Percentiles rank a stretch among this genome's conserved stretches.
These are phyloP conservation scores for Mimachlamys varia DNA, from an alignment of 2,888 invertebrate species.

Conservation along the genomic window DNA sequence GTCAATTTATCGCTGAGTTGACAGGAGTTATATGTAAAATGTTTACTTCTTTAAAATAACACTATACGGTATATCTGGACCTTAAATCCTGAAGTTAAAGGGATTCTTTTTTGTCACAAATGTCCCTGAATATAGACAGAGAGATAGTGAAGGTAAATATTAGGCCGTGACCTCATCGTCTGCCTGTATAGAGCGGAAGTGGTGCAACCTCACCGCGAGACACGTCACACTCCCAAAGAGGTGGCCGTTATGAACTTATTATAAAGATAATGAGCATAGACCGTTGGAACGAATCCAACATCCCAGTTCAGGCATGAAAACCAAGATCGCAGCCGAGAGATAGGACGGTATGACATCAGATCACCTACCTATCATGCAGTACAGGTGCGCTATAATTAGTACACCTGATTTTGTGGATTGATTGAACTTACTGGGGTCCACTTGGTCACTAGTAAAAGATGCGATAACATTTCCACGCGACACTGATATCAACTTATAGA, in stretches of 20 bases:
- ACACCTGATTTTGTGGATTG: background rate
- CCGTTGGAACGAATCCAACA: background rate
- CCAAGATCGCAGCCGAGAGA: background rate
- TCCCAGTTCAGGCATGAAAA: constrained; percentile 19
- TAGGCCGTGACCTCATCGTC: background rate
- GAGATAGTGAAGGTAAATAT: background rate
- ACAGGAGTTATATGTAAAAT: too few species aligned
- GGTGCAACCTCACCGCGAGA: background rate
- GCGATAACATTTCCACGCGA: constrained; percentile 17
- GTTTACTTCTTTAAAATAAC: background rate
- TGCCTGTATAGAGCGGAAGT: background rate
- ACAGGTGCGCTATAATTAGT: background rate
- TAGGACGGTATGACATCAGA: background rate
- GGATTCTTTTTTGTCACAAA: background rate
- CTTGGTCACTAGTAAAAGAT: background rate
- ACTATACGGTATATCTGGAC: background rate
- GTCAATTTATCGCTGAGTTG: too few species aligned
- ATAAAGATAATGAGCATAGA: constrained; percentile 2
- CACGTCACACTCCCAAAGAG: background rate
- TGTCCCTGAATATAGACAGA: background rate
- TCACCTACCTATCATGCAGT: background rate
- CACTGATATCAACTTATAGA: background rate
- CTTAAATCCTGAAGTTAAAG: background rate
- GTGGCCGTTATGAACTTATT: background rate
- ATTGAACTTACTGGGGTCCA: background rate